These are phyloP conservation scores for Phrynocephalus versicolor DNA, from an alignment of 2,113 vertebrate genomes.

Conservation along the genomic window DNA sequence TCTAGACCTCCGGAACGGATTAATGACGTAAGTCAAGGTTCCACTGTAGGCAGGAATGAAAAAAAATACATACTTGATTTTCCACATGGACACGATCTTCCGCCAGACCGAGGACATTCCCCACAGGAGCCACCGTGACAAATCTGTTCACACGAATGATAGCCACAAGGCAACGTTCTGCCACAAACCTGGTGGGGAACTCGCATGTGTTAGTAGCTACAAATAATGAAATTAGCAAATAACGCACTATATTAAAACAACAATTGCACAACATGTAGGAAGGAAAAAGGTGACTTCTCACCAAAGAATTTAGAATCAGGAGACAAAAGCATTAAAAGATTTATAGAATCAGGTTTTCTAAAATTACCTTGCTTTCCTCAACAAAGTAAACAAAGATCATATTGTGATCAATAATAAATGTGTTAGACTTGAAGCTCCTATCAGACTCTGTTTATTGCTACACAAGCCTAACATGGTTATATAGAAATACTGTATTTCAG, in stretches of 20 bases:
- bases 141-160: conserved; percentile 89
- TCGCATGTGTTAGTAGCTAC: background rate
- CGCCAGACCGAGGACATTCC: conserved; percentile 90
- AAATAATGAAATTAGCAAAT: conserved; percentile 16
- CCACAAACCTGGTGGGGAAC: conserved; percentile 82
- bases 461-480: too few relatives aligned
- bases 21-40: too few relatives aligned
- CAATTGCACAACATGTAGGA: background rate
- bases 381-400: too few relatives aligned
- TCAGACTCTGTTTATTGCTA: too few relatives aligned
- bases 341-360: background rate
- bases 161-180: conserved; percentile 84
- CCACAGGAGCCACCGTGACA: conserved; percentile 89
- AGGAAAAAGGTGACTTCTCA: background rate
- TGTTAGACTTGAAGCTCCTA: too few relatives aligned
- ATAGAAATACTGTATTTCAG: background rate
- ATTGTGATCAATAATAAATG: too few relatives aligned
- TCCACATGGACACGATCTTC: conserved; percentile 89
- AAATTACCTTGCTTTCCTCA: background rate
- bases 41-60: background rate
- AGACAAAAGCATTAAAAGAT: background rate
- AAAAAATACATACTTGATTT: conserved; percentile 82
- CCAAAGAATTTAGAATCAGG: background rate
- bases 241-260: background rate
- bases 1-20: too few relatives aligned